Percentiles rank a stretch among this genome's conserved stretches.
Evolutionary conservation across 92 coral and sea anemone species (phyloP).

Genomic region (Umimayanthus chanpuru): DNA sequence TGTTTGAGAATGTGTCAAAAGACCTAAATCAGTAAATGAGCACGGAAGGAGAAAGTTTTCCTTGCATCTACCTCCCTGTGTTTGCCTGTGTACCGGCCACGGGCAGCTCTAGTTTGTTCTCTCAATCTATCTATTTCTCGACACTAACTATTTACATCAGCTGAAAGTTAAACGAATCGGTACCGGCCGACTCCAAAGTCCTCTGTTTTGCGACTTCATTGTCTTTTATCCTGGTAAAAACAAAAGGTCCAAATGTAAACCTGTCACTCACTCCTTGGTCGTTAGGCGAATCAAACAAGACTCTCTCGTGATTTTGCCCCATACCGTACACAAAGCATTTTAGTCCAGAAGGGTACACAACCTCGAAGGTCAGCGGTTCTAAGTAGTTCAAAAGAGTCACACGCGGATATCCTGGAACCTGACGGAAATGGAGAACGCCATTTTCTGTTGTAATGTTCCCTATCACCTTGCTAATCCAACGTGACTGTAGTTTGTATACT

Average conservation of each 20-base stretch:
- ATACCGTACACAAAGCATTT: slow-evolving; percentile 79
- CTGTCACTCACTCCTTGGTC: slow-evolving; percentile 63
- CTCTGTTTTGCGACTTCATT: not conserved
- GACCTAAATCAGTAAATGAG: too few relatives aligned
- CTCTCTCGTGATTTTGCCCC: slow-evolving; percentile 91
- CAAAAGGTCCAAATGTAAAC: slow-evolving; percentile 87
- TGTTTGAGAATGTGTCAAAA: too few relatives aligned
- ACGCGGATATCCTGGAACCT: slow-evolving; percentile 84
- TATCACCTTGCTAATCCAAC: slow-evolving; percentile 80
- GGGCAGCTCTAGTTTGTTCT: not conserved
- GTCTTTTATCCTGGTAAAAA: slow-evolving; percentile 57
- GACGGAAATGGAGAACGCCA: slow-evolving; percentile 76
- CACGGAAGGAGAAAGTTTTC: too few relatives aligned
- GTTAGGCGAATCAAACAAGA: slow-evolving; percentile 70
- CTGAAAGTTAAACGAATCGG: slow-evolving; percentile 13
- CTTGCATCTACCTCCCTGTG: too few relatives aligned
- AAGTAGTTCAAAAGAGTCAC: slow-evolving; percentile 73
- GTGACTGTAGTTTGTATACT: slow-evolving; percentile 70
- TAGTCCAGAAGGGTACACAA: slow-evolving; percentile 84
- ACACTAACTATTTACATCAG: not conserved
- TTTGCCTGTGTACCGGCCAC: not conserved
- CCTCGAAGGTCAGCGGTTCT: slow-evolving; percentile 65
- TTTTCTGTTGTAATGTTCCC: slow-evolving; percentile 75
- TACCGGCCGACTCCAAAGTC: not conserved
- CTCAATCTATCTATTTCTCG: not conserved